Evolutionary conservation across 2,797 vertebrate species (phyloP), one percentile per base, ranked within the genome.

Genomic region (Babyrousa celebensis): DNA sequence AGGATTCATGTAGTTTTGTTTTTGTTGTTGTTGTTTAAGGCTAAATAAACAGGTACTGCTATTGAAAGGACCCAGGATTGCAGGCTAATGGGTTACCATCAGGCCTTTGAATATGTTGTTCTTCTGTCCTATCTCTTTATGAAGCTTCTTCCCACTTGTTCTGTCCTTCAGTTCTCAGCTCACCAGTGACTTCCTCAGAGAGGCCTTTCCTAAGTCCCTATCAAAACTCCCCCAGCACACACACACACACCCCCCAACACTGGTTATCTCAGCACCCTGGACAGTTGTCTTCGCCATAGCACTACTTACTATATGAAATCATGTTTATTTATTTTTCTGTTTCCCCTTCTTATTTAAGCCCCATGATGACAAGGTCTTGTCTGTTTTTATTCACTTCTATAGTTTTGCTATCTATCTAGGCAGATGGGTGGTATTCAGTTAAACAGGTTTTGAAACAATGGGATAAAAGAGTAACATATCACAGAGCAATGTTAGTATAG

Each of bases 391-490:
- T 60, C 62, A 92, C 54, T 23, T 85, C 3, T 62, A 16, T 48
- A 27, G 62, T 75, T 3, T 93, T 9, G 67, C 17, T 95, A 6
- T 68, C 40, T 63, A 3, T 85, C 32, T 58, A 94, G 32, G 21
- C 52, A 77, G 3, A 88, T 62, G 80, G 15, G 58, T 54, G 56
- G 4, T 63, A 40, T 18, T 65, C 68, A 43, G 9, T 68, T 63
- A 67, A 67, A 78, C 72, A 82, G 56, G 15, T 36, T 89, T 89
- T 54, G 71, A 63, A 95, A 86, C 54, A 93, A 85, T 63, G 3
- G 16, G 94, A 29, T 83, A 8, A 85, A n/a, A 65, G 9, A 93
- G 85, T 20, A 87, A 6, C 67, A 74, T 79, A 89, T 91, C 63
- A 92, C 29, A 72, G 79, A 87, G 25, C 29, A 29, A 43, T 74